Evolutionary conservation across 2,888 invertebrate species (phyloP), one percentile per base, ranked within the genome.

Genomic region (Meghimatium bilineatum): DNA sequence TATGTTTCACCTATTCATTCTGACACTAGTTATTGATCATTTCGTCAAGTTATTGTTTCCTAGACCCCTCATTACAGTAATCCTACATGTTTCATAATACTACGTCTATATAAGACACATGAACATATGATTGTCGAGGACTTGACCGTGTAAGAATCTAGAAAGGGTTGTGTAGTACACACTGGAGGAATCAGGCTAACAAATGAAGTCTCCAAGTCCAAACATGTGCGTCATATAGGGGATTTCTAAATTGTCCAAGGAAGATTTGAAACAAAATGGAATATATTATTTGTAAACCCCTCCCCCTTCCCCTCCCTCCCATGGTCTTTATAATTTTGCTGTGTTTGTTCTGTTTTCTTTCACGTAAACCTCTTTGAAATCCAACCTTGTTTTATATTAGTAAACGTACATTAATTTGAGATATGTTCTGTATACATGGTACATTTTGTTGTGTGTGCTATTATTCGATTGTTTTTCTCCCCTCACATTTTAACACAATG

Each of bases 151-250:
- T 63, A 29, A n/a, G 23, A 63, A 6, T 8, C 63, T 63, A 34
- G 17, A 32, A 32, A 20, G 36, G 17, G 67, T 6, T 67, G 17
- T n/a, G 36, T 38, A 38, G 38, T 23, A 38, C 36, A 38, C 36
- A 71, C 38, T 36, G 71, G 26, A n/a, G 8, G 23, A 72, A 26
- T 69, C 36, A 72, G 1, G 8, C n/a, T 29, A 8, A 44, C n/a
- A 44, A 44, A n/a, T 29, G 72, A 85, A 49, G 80, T 72, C 87
- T 87, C 87, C 87, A 87, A 87, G 87, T 87, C 87, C 87, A 87
- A 85, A 84, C 77, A 72, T 81, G 81, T 82, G 63, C 60, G 23
- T 56, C 17, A 71, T 23, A 44, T 44, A 74, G 36, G 29, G 36
- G 32, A 36, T 26, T 56, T 71, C 1, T 12, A 36, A 67, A 60